phyloP scores from a whole-genome alignment of 2,113 vertebrate species.

The Protobothrops flavoviridis region DNA sequence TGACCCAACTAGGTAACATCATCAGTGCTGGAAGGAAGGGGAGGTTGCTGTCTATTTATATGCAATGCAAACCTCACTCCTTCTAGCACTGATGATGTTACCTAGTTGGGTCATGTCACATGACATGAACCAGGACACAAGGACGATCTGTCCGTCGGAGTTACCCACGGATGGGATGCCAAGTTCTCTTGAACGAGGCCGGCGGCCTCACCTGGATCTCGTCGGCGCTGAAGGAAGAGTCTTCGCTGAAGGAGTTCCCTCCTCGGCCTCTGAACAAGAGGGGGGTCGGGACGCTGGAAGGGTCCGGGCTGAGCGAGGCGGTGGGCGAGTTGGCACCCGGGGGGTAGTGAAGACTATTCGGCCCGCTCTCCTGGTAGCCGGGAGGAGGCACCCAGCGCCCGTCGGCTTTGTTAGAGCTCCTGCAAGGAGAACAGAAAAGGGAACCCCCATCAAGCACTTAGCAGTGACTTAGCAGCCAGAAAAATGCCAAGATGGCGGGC shows the following conservation, averaged over 20 bases:
- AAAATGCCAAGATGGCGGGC: no score
- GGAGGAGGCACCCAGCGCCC: constrained; percentile 37
- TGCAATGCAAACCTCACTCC: no score
- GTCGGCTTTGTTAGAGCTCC: constrained; percentile 55
- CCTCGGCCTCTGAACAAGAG: constrained; percentile 22
- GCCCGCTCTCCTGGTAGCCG: constrained; percentile 7
- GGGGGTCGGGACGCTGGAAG: constrained; percentile 7
- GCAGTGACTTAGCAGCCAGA: not conserved
- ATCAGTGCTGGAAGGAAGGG: no score
- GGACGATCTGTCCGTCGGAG: no score
- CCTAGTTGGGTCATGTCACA: no score
- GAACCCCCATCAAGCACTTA: not conserved
- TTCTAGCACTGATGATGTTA: no score
- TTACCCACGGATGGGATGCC: not conserved
- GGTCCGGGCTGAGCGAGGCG: constrained; percentile 16
- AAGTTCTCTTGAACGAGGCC: no score
- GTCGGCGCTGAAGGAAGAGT: constrained; percentile 28
- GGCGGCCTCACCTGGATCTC: constrained; percentile 52
- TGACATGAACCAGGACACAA: no score
- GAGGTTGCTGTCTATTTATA: no score
- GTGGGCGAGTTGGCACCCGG: not conserved
- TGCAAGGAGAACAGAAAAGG: not conserved
- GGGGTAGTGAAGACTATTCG: constrained; percentile 34
- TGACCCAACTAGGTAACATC: no score
- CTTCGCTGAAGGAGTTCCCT: constrained; percentile 49